Evolutionary conservation across 2,888 invertebrate genomes (phyloP), one percentile per base, ranked within the genome.

Genomic region (Himalopsyche kuldschensis): DNA sequence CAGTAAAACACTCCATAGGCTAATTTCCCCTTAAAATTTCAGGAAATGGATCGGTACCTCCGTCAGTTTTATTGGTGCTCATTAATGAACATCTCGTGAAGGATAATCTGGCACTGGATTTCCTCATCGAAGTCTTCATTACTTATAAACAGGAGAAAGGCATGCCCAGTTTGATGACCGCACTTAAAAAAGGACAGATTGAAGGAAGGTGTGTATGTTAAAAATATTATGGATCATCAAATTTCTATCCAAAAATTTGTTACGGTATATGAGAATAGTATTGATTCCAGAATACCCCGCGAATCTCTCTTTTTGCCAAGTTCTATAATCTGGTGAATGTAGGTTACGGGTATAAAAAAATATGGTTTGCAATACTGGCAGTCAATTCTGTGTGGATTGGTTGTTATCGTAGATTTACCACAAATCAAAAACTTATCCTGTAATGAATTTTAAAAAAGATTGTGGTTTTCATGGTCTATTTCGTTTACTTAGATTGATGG

Each of bases 71-170:
- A 88, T 94, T 96, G 89, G 96, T 97, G 89, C 92, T 97, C 89
- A 95, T 95, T 89, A 97, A 97, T 91, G 98, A 98, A 91, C 98
- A 98, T 92, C 93, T 99, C 88, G 94, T 97, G 87, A 97, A 97
- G 90, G 97, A 97, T 93, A 97, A 97, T 90, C 93, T 98, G 90
- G 97, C 98, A 85, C 93, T 98, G 88, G 98, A 98, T 88, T 99
- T 99, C 91, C 94, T 98, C 88, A 94, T 98, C 88, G 96, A 97
- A 90, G 95, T 98, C 89, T 98, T 98, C 92, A 94, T 95, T 87
- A 96, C 96, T 87, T 97, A 98, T 94, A 96, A 98, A 90, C 94
- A 94, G 89, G 98, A 98, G 90, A 97, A 96, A 89, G 98, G 98
- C 87, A 93, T 96, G 88, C 91, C 95, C 86, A 95, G 96, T 88